These are phyloP conservation scores for Gila orcuttii DNA, from an alignment of 2,113 vertebrate genomes.

Conservation along the genomic window DNA sequence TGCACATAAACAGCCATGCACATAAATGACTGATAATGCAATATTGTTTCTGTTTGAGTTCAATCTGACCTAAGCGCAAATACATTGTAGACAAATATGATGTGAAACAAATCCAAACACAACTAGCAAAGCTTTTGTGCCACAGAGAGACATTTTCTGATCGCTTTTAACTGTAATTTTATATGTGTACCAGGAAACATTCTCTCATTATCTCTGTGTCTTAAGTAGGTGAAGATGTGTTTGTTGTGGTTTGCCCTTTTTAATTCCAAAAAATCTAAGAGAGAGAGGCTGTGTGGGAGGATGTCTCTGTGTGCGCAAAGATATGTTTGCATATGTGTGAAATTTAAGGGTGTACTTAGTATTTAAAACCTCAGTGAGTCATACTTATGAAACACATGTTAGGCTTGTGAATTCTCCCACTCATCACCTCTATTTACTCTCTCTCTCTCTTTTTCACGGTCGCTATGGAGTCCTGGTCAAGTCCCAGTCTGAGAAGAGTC, in stretches of 20 bases:
- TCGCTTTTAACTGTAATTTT: background rate
- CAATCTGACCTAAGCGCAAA: background rate
- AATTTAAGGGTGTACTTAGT: constrained; percentile 73
- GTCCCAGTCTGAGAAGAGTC: constrained; percentile 30
- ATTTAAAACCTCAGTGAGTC: constrained; percentile 60
- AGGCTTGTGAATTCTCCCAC: constrained; percentile 53
- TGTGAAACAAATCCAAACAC: background rate
- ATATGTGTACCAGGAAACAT: constrained; percentile 17
- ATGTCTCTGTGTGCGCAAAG: constrained; percentile 28
- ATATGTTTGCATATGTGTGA: constrained; percentile 58
- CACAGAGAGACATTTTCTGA: background rate
- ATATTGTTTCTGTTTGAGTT: background rate
- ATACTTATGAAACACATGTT: constrained; percentile 60
- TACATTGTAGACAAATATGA: background rate
- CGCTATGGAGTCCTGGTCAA: constrained; percentile 42
- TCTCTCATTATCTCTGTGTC: constrained; percentile 11
- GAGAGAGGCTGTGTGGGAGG: constrained; percentile 45
- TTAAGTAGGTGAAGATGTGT: constrained; percentile 49
- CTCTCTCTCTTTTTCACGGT: constrained; percentile 9
- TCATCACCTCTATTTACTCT: background rate
- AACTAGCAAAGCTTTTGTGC: background rate
- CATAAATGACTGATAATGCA: background rate
- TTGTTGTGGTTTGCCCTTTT: constrained; percentile 55
- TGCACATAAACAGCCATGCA: background rate
- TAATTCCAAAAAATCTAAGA: constrained; percentile 65